Percentiles rank a stretch among this genome's conserved stretches.
phyloP scores from a whole-genome alignment of 2,797 vertebrate genomes.

The Naso thynnoides region DNA sequence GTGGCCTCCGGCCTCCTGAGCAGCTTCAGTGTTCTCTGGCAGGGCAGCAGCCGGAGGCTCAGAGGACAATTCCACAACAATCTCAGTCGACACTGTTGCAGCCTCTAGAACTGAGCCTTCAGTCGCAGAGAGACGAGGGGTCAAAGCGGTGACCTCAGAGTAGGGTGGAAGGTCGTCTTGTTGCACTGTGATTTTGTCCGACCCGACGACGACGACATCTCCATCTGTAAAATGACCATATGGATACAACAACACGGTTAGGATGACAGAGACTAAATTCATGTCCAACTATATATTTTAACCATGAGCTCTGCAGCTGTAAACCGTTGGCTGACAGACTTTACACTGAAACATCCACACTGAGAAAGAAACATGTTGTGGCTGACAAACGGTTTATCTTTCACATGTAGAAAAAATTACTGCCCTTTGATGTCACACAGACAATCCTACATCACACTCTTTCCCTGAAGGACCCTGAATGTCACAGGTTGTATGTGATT shows the following conservation, averaged over 20 bases:
- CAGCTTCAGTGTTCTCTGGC: conserved; percentile 19
- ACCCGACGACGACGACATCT: conserved; percentile 62
- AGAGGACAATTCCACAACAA: conserved; percentile 19
- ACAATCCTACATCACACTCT: neutral
- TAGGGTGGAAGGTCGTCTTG: neutral
- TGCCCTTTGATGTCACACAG: neutral
- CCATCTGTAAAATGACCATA: conserved; percentile 63
- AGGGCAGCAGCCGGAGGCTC: neutral
- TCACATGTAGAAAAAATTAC: too few species aligned
- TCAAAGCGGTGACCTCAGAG: conserved; percentile 27
- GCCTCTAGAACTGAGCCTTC: neutral
- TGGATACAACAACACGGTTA: neutral
- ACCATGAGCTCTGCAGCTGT: neutral
- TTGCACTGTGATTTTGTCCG: conserved; percentile 51
- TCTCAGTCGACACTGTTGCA: neutral
- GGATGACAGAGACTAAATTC: neutral
- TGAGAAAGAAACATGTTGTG: neutral
- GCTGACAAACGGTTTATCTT: neutral
- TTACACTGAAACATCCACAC: neutral
- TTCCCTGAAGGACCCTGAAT: neutral
- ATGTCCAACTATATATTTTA: neutral
- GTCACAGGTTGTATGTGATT: neutral
- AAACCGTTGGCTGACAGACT: conserved; percentile 6
- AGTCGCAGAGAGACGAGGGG: neutral
- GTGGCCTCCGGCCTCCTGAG: conserved; percentile 3